phyloP scores from a whole-genome alignment of 2,797 vertebrate species.

The Danio aesculapii region DNA sequence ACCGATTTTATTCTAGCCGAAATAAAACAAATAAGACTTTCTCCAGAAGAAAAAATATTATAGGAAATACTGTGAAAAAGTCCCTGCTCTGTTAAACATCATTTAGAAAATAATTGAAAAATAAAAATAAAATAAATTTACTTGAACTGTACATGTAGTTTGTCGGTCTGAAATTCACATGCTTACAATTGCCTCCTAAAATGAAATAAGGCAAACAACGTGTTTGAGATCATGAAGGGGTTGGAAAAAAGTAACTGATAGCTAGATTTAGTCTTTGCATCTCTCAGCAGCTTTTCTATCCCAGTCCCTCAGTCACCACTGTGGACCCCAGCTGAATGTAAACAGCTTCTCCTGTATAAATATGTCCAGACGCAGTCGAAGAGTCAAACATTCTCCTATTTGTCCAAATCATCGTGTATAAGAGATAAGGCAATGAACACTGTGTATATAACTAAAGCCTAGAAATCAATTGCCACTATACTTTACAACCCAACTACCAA shows the following conservation, averaged over 20 bases:
- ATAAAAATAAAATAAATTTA: no score
- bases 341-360: constrained; percentile 35
- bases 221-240: neutral
- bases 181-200: constrained; percentile 1
- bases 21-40: no score
- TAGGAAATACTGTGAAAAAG: no score
- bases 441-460: neutral
- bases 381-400: constrained; percentile 7
- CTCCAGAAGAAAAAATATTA: no score
- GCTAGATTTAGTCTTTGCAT: constrained; percentile 23
- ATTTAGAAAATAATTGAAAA: no score
- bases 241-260: constrained; percentile 22
- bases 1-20: no score
- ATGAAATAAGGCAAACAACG: constrained; percentile 9
- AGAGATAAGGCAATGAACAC: neutral
- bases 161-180: constrained; percentile 4
- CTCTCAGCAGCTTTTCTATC: constrained; percentile 40
- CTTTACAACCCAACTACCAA: neutral
- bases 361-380: constrained; percentile 8
- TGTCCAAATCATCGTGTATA: constrained; percentile 1
- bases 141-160: neutral
- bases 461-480: neutral
- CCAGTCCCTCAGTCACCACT: constrained; percentile 12
- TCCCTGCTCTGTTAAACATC: no score
- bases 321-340: constrained; percentile 35